Evolutionary conservation across 2,113 vertebrate genomes (phyloP).

Genomic region (Microcebus griseorufus): DNA sequence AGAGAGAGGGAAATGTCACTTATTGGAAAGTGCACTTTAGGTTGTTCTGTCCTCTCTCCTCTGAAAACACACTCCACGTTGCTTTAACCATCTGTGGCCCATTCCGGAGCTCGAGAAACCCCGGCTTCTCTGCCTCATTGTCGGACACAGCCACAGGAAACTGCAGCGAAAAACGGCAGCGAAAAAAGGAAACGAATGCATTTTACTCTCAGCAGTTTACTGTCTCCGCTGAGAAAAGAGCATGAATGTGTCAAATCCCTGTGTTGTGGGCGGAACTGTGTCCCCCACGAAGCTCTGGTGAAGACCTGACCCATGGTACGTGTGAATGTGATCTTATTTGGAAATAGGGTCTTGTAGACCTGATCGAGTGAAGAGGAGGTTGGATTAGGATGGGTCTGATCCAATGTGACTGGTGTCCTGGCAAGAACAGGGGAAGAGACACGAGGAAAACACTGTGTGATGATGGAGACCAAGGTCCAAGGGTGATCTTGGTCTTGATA

Average conservation of each 20-base stretch:
- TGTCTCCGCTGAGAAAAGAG: neutral
- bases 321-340: neutral
- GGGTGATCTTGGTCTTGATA: neutral
- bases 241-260: neutral
- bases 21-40: neutral
- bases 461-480: neutral
- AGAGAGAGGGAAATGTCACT: conserved; percentile 21
- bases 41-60: neutral
- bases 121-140: neutral
- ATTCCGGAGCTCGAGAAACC: neutral
- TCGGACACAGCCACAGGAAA: neutral
- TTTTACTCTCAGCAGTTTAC: neutral
- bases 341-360: neutral
- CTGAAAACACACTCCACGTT: neutral
- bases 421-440: neutral
- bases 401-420: neutral
- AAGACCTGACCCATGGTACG: neutral
- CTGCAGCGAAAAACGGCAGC: neutral
- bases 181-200: neutral
- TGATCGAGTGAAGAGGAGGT: neutral
- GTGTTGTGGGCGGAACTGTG: rapidly evolving
- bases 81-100: neutral
- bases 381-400: no score
- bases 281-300: neutral
- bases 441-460: neutral